Conservation (phyloP, 2,797 vertebrate species). For the Acanthornis magna region DNA sequence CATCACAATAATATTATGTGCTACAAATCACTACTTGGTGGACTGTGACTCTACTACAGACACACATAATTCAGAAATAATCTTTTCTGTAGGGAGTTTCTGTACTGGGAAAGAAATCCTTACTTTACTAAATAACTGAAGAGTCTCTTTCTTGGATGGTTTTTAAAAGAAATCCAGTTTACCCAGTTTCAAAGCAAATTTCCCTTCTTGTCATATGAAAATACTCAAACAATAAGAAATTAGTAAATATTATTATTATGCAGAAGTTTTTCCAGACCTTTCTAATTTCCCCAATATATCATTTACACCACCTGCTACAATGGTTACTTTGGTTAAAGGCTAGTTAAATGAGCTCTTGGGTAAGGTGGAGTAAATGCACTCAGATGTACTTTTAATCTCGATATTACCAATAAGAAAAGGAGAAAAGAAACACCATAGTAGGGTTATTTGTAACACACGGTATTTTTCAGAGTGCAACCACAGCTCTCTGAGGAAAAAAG, state of each 20-base stretch:
- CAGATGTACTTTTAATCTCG: neutral
- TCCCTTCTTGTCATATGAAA: neutral
- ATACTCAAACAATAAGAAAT: neutral
- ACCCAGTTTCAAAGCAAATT: neutral
- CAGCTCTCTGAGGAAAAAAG: neutral
- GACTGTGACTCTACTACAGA: neutral
- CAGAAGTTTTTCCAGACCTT: neutral
- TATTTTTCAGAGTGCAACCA: neutral
- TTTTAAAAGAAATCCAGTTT: neutral
- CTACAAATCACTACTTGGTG: neutral
- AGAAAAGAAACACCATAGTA: neutral
- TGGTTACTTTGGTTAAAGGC: neutral
- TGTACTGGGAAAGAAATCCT: neutral
- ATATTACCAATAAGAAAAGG: neutral
- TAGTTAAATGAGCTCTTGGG: neutral
- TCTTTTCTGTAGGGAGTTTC: neutral
- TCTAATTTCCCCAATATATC: neutral
- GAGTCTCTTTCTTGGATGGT: neutral
- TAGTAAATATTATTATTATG: neutral
- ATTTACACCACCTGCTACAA: neutral
- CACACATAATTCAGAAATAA: rapidly evolving
- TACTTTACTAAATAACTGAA: neutral
- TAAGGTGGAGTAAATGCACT: neutral
- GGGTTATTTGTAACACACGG: neutral
- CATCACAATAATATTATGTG: neutral